Conservation (phyloP, 2,113 vertebrate species). For the Takifugu flavidus region DNA sequence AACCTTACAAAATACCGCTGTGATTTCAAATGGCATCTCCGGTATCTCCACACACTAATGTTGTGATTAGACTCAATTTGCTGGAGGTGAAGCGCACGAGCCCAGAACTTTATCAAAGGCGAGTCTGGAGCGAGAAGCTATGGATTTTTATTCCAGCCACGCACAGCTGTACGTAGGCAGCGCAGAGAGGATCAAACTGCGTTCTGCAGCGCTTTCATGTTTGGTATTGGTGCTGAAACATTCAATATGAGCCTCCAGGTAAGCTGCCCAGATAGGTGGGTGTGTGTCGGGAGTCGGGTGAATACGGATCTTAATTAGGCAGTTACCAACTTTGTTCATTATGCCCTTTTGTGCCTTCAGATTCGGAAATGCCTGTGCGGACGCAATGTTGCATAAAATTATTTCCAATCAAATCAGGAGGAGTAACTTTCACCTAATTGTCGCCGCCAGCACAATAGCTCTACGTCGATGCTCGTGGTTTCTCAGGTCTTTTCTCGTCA, state of each 20-base stretch:
- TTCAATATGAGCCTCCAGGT: constrained; percentile 29
- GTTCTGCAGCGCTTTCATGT: constrained; percentile 48
- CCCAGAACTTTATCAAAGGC: constrained; percentile 1
- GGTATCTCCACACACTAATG: too few species aligned
- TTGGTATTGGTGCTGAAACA: constrained; percentile 35
- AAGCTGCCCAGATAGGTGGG: background rate
- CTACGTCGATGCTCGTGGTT: background rate
- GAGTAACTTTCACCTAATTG: too few species aligned
- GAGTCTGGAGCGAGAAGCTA: constrained; percentile 22
- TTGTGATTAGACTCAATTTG: too few species aligned
- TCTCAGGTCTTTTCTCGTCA: background rate
- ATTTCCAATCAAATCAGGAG: too few species aligned
- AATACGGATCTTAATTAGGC: background rate
- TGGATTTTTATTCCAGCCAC: constrained; percentile 49
- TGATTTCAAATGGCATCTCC: constrained; percentile 1
- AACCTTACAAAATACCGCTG: constrained; percentile 23
- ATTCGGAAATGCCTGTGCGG: too few species aligned
- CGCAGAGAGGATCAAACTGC: constrained; percentile 50
- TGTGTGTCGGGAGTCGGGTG: background rate
- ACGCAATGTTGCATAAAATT: too few species aligned
- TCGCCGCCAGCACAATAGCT: too few species aligned
- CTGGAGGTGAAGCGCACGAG: too few species aligned
- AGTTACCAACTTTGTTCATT: background rate
- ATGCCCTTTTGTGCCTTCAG: too few species aligned
- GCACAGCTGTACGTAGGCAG: constrained; percentile 23